Evolutionary conservation across 1,140 invertebrate genomes (phyloP), one percentile per base, ranked within the genome.

Genomic region (Anagrus nilaparvatae): DNA sequence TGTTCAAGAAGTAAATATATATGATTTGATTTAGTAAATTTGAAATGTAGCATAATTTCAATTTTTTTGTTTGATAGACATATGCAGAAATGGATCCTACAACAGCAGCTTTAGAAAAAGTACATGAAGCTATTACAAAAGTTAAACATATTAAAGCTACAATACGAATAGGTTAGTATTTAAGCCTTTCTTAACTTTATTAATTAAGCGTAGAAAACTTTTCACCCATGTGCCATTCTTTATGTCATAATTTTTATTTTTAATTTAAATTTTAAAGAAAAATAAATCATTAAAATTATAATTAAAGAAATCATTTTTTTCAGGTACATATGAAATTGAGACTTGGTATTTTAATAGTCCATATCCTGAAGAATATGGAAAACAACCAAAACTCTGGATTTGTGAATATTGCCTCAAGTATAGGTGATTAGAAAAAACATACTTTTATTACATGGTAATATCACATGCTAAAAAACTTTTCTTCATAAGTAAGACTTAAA

Each of bases 321-420:
- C 41, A 67, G 65, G 65, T 30, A 75, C 84, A 60, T 97, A 90
- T 69, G 94, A 97, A 72, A 96, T 99, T 33, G 93, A 97, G 60
- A 94, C 94, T 10, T 99, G 95, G 94, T 99, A 99, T 65, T 98
- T 96, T 57, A n/a, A n/a, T n/a, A 97, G 92, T 57, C 95, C 95
- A 0, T 98, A 93, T 65, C 94, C 95, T 4, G 93, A 96, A 46
- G 92, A 97, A 58, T 98, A 96, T 68, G 89, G 92, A 0, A 90
- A 92, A 69, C 86, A 89, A 46, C 77, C 86, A 1, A 96, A 94
- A 61, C 69, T 98, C 7, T 99, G 87, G 79, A 88, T 98, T 20
- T 98, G 94, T 70, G 93, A 98, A 73, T 98, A 90, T 62, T 98
- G 94, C 63, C 69, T 98, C 3, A 97, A 96, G 59, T 98, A 98